These are phyloP conservation scores for Agonum fuliginosum DNA, from an alignment of 2,888 invertebrate species.

Conservation along the genomic window DNA sequence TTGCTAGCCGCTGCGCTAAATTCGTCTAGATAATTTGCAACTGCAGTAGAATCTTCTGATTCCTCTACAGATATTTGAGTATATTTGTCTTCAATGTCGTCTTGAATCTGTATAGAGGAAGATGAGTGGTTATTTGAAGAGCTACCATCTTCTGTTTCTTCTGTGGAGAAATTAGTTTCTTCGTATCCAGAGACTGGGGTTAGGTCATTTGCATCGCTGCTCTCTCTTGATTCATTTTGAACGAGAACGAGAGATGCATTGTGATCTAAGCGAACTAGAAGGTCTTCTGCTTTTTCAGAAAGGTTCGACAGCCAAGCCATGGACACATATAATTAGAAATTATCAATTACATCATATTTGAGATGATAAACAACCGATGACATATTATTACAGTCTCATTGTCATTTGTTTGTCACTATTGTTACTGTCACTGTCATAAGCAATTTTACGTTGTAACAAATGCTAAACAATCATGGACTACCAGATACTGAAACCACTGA, in stretches of 20 bases:
- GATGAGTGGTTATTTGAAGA: slow-evolving; percentile 31
- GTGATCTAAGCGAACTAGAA: slow-evolving; percentile 84
- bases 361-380: too few relatives aligned
- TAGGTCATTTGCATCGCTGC: slow-evolving; percentile 51
- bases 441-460: too few relatives aligned
- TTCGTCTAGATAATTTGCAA: slow-evolving; percentile 24
- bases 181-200: not conserved
- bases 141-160: slow-evolving; percentile 12
- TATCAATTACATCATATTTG: slow-evolving; percentile 3
- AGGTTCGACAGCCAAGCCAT: slow-evolving; percentile 85
- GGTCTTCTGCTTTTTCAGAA: slow-evolving; percentile 83
- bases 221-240: slow-evolving; percentile 65
- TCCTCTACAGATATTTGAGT: not conserved
- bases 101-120: slow-evolving; percentile 4
- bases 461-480: too few relatives aligned
- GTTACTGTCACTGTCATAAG: too few relatives aligned
- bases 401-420: too few relatives aligned
- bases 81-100: slow-evolving; percentile 6
- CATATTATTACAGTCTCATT: too few relatives aligned
- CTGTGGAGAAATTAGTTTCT: slow-evolving; percentile 23
- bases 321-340: slow-evolving; percentile 59
- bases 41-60: slow-evolving; percentile 16
- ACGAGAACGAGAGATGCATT: slow-evolving; percentile 80
- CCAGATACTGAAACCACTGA: too few relatives aligned
- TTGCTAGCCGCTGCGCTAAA: slow-evolving; percentile 24